Evolutionary conservation across 2,888 invertebrate species (phyloP).

Genomic region (Monochamus alternatus): DNA sequence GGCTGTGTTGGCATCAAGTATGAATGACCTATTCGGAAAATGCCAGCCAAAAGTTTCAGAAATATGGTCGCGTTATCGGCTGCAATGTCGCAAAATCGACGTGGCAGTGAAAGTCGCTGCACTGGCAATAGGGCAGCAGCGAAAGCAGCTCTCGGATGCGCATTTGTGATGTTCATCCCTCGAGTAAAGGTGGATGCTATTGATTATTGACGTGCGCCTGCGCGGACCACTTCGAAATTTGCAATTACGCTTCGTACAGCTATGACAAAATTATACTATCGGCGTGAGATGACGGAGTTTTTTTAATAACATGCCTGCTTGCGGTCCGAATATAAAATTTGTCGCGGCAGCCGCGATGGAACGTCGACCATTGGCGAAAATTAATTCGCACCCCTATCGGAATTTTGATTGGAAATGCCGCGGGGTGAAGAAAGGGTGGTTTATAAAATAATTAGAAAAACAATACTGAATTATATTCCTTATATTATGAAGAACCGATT

Average conservation of each 20-base stretch:
- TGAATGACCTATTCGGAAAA: too few species aligned
- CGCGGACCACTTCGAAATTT: slow-evolving; percentile 66
- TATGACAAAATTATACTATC: slow-evolving; percentile 69
- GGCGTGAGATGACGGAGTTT: slow-evolving; percentile 60
- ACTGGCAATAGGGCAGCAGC: slow-evolving; percentile 48
- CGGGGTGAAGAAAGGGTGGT: neutral
- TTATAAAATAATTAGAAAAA: too few species aligned
- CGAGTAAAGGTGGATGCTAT: slow-evolving; percentile 64
- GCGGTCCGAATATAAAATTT: slow-evolving; percentile 39
- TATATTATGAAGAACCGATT: too few species aligned
- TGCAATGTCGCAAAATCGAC: slow-evolving; percentile 33
- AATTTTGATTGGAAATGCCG: slow-evolving; percentile 44
- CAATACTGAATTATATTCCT: too few species aligned
- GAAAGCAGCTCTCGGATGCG: slow-evolving; percentile 48
- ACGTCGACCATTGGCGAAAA: neutral
- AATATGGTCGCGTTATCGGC: neutral
- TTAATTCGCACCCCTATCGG: slow-evolving; percentile 41
- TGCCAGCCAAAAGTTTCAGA: too few species aligned
- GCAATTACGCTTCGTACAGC: slow-evolving; percentile 70
- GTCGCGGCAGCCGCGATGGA: slow-evolving; percentile 41
- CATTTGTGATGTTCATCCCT: slow-evolving; percentile 53
- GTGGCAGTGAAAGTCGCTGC: slow-evolving; percentile 48
- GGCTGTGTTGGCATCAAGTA: too few species aligned
- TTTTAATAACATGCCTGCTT: slow-evolving; percentile 57
- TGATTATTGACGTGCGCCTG: slow-evolving; percentile 62